A percentile compares a stretch with the other conserved stretches of the same genome.
Evolutionary conservation across 1,140 invertebrate genomes (phyloP).

Genomic region (Caerostris extrusa): DNA sequence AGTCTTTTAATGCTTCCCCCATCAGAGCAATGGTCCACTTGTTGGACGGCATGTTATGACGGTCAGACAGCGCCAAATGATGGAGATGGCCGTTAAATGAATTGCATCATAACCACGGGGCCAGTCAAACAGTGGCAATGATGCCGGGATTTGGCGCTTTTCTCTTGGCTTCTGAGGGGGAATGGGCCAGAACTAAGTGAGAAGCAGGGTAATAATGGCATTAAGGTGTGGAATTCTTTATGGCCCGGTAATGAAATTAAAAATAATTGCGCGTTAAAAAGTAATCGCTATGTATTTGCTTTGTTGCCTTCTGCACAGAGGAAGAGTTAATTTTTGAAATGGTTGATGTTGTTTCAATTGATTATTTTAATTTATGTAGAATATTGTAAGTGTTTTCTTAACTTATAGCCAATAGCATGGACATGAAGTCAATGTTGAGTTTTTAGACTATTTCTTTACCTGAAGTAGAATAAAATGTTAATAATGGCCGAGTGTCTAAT

Average conservation of each 20-base stretch:
- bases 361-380: too few relatives aligned
- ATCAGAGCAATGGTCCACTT: background rate
- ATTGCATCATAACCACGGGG: background rate
- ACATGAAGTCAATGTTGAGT: too few relatives aligned
- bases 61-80: background rate
- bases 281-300: background rate
- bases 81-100: background rate
- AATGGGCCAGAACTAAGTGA: background rate
- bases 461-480: too few relatives aligned
- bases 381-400: too few relatives aligned
- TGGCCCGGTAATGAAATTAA: background rate
- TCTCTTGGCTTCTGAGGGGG: background rate
- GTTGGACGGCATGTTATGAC: slow-evolving; percentile 15
- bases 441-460: too few relatives aligned
- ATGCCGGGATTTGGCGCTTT: background rate
- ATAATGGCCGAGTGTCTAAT: too few relatives aligned
- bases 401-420: too few relatives aligned
- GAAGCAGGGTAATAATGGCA: background rate
- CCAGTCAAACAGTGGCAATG: background rate
- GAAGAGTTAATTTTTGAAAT: too few relatives aligned
- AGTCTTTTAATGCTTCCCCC: background rate
- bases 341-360: too few relatives aligned
- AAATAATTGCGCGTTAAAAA: background rate
- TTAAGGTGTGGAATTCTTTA: background rate
- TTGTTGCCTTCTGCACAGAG: background rate